Conservation (phyloP, 2,113 vertebrate genomes). For the Nematolebias whitei region DNA sequence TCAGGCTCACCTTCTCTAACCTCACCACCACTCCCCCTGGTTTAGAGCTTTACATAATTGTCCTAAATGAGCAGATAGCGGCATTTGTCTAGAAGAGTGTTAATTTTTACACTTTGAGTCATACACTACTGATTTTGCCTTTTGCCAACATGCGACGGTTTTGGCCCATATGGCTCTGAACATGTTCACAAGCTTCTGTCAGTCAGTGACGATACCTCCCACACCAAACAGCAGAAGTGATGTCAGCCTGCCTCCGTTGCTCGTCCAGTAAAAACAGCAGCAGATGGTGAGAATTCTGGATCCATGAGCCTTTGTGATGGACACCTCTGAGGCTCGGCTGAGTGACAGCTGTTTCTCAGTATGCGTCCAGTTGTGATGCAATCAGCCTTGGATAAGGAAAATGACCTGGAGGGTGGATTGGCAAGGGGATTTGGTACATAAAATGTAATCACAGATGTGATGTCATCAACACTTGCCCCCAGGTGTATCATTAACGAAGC, state of each 20-base stretch:
- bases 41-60: slow-evolving; percentile 8
- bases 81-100: slow-evolving; percentile 36
- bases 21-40: no score
- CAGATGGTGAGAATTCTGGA: slow-evolving; percentile 68
- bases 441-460: slow-evolving; percentile 47
- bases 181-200: slow-evolving; percentile 69
- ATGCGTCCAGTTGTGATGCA: slow-evolving; percentile 46
- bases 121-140: slow-evolving; percentile 44
- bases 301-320: slow-evolving; percentile 50
- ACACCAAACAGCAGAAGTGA: slow-evolving; percentile 58
- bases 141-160: slow-evolving; percentile 41
- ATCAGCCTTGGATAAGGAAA: slow-evolving; percentile 16
- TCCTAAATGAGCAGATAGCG: slow-evolving; percentile 13
- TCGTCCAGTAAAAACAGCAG: slow-evolving; percentile 54
- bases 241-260: slow-evolving; percentile 34
- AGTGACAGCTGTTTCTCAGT: slow-evolving; percentile 70
- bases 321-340: slow-evolving; percentile 57
- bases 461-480: slow-evolving; percentile 22
- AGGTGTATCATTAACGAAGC: slow-evolving; percentile 19
- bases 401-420: slow-evolving; percentile 14
- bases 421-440: slow-evolving; percentile 16
- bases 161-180: slow-evolving; percentile 68
- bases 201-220: slow-evolving; percentile 61
- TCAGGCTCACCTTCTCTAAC: no score
- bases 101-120: slow-evolving; percentile 38